Percentiles rank a stretch among this genome's conserved stretches.
phyloP scores from a whole-genome alignment of 2,797 vertebrate species.

The Artibeus lituratus region DNA sequence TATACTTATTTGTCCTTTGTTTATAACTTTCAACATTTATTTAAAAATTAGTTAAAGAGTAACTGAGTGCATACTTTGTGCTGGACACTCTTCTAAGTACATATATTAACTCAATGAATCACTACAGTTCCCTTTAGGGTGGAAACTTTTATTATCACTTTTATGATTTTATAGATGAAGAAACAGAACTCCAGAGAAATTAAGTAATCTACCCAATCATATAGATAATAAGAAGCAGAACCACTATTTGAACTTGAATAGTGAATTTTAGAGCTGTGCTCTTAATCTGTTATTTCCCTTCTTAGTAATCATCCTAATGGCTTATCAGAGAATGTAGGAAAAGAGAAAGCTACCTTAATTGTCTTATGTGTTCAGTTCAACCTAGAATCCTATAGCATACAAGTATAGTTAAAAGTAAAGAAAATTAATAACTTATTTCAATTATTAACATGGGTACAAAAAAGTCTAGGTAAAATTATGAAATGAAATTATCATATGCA shows the following conservation, averaged over 20 bases:
- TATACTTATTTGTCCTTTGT: background rate
- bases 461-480: background rate
- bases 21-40: background rate
- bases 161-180: background rate
- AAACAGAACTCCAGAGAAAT: background rate
- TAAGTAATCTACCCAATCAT: background rate
- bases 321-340: background rate
- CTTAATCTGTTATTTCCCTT: background rate
- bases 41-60: background rate
- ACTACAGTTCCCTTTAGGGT: background rate
- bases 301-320: background rate
- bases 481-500: background rate
- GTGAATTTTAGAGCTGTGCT: background rate
- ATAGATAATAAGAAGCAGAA: background rate
- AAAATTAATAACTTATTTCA: background rate
- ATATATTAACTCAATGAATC: background rate
- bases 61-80: background rate
- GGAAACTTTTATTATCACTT: background rate
- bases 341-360: background rate
- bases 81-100: background rate
- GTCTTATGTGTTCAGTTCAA: background rate
- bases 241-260: background rate
- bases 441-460: background rate
- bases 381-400: background rate
- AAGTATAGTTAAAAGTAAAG: background rate